phyloP scores from a whole-genome alignment of 2,888 invertebrate genomes.

The Andrena flavipes region DNA sequence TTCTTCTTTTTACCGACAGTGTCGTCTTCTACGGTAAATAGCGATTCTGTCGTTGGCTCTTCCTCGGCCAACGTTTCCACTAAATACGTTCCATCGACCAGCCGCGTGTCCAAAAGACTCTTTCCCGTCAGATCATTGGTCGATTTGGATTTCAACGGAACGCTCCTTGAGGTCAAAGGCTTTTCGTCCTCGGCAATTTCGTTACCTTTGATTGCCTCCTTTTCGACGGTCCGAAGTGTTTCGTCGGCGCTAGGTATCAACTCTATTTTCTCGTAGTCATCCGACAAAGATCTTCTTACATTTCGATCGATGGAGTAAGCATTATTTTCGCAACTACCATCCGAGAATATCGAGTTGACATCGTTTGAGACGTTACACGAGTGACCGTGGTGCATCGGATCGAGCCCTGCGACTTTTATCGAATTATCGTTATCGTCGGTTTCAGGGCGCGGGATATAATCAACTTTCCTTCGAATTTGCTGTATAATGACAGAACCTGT shows the following conservation, averaged over 20 bases:
- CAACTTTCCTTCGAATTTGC: neutral
- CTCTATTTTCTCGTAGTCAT: slow-evolving; percentile 62
- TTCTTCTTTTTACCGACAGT: slow-evolving; percentile 54
- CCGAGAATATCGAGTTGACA: neutral
- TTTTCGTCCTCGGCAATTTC: neutral
- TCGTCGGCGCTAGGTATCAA: neutral
- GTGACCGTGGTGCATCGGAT: no score
- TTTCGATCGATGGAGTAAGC: neutral
- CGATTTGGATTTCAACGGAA: slow-evolving; percentile 20
- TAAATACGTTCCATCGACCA: neutral
- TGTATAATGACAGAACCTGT: neutral
- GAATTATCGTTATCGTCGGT: neutral
- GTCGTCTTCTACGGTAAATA: slow-evolving; percentile 1
- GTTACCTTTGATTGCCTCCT: neutral
- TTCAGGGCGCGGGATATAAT: neutral
- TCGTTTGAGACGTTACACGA: neutral
- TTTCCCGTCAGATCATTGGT: slow-evolving; percentile 22
- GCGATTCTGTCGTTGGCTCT: neutral
- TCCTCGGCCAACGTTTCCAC: neutral
- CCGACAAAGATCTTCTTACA: slow-evolving; percentile 8
- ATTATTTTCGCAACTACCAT: neutral
- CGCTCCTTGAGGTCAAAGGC: neutral
- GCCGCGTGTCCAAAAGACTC: neutral
- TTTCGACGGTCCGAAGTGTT: neutral
- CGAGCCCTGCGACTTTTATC: neutral